These are phyloP conservation scores for Diabrotica balteata DNA, from an alignment of 2,888 invertebrate genomes.

Conservation along the genomic window DNA sequence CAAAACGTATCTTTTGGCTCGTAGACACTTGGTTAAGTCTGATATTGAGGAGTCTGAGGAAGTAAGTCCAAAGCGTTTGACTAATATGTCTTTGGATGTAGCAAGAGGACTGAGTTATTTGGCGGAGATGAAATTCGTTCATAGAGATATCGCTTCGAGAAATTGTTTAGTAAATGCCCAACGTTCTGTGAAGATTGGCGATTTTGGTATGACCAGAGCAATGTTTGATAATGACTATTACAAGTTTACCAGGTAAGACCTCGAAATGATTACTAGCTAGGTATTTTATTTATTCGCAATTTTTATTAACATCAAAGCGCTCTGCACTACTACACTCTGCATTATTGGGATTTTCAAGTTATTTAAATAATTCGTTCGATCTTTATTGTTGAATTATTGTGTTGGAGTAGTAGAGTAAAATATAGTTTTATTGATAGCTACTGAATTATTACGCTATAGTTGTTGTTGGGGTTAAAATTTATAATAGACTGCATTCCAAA, in stretches of 20 bases:
- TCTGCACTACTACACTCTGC: no score
- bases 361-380: no score
- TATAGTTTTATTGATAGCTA: no score
- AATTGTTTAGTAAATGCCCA: conserved; percentile 76
- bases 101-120: conserved; percentile 86
- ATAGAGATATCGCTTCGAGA: conserved; percentile 83
- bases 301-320: no score
- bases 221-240: conserved; percentile 91
- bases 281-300: no score
- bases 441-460: no score
- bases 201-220: conserved; percentile 92
- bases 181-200: conserved; percentile 79
- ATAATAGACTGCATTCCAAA: no score
- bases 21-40: conserved; percentile 78
- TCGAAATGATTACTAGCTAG: background rate
- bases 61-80: conserved; percentile 71
- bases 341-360: no score
- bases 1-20: conserved; percentile 85
- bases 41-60: conserved; percentile 64
- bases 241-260: conserved; percentile 77
- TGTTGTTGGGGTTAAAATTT: no score
- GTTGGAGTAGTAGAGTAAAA: no score
- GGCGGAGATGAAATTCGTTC: conserved; percentile 84
- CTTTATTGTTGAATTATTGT: no score
- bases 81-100: conserved; percentile 87